These are phyloP conservation scores for Nomada ferruginata DNA, from an alignment of 2,888 invertebrate species.

Conservation along the genomic window DNA sequence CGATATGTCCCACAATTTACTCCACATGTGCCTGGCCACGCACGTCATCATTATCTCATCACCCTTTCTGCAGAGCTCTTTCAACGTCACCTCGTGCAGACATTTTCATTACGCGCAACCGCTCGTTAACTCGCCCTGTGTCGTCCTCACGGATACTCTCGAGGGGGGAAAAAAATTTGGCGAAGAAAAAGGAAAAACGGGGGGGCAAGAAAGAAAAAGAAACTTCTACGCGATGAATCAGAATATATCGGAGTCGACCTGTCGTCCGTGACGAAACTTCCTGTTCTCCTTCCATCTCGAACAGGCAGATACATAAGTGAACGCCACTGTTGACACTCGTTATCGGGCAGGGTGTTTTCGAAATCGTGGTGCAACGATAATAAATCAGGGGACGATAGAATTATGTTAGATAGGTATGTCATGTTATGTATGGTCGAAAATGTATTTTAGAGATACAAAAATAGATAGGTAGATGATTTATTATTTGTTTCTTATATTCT, in stretches of 20 bases:
- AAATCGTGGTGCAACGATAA: too few species aligned
- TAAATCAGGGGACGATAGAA: too few species aligned
- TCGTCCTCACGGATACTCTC: not conserved
- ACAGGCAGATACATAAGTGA: too few species aligned
- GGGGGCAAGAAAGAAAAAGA: not conserved
- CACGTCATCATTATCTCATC: slow-evolving; percentile 29
- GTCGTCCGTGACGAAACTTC: not conserved
- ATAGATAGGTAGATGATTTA: too few species aligned
- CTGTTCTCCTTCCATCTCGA: too few species aligned
- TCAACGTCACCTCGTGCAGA: slow-evolving; percentile 27
- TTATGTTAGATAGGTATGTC: too few species aligned
- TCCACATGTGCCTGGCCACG: slow-evolving; percentile 16
- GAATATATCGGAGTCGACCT: not conserved
- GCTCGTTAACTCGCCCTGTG: slow-evolving; percentile 21
- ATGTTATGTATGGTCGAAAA: too few species aligned
- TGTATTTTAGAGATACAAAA: too few species aligned
- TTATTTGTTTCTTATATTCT: too few species aligned
- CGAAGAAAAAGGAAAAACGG: not conserved
- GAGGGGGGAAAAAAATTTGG: not conserved
- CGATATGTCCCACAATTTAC: slow-evolving; percentile 30
- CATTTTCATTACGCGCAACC: slow-evolving; percentile 35
- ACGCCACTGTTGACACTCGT: too few species aligned
- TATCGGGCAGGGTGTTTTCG: too few species aligned
- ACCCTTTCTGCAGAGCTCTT: slow-evolving; percentile 15
- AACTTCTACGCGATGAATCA: not conserved